phyloP scores from a whole-genome alignment of 53 echinoderm and acorn worm species.

The Luidia sarsii region DNA sequence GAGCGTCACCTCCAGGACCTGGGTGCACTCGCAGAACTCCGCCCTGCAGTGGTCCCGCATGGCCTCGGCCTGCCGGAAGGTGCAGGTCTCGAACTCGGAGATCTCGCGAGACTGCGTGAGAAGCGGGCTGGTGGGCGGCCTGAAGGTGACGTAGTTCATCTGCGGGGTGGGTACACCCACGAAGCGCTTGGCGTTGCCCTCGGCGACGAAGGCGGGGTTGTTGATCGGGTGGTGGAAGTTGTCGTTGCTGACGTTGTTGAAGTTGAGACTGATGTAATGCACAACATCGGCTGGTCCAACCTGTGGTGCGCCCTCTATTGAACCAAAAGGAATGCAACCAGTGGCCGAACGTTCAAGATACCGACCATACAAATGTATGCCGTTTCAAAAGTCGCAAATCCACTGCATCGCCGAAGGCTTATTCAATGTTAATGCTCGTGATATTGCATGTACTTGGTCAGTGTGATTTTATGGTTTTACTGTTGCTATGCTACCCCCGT shows the following conservation, averaged over 20 bases:
- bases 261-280: neutral
- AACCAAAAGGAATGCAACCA: too few relatives aligned
- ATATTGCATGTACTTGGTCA: too few relatives aligned
- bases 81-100: constrained; percentile 54
- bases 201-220: constrained; percentile 59
- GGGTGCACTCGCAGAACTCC: constrained; percentile 79
- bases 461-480: too few relatives aligned
- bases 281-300: neutral
- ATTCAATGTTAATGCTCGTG: too few relatives aligned
- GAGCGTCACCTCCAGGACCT: constrained; percentile 57
- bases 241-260: constrained; percentile 60
- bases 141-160: constrained; percentile 74
- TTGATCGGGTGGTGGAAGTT: constrained; percentile 60
- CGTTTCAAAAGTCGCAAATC: too few relatives aligned
- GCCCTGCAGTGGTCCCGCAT: constrained; percentile 46
- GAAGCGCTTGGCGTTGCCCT: neutral
- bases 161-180: constrained; percentile 55
- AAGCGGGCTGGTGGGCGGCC: constrained; percentile 46
- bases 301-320: neutral
- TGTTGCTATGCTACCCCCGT: too few relatives aligned
- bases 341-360: too few relatives aligned
- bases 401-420: too few relatives aligned
- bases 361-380: too few relatives aligned
- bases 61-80: constrained; percentile 25
- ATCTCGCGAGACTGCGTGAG: constrained; percentile 67